Percentiles rank a stretch among this genome's conserved stretches.
These are phyloP conservation scores for Psilanteris sp. DNA, from an alignment of 1,140 invertebrate species.

Conservation along the genomic window DNA sequence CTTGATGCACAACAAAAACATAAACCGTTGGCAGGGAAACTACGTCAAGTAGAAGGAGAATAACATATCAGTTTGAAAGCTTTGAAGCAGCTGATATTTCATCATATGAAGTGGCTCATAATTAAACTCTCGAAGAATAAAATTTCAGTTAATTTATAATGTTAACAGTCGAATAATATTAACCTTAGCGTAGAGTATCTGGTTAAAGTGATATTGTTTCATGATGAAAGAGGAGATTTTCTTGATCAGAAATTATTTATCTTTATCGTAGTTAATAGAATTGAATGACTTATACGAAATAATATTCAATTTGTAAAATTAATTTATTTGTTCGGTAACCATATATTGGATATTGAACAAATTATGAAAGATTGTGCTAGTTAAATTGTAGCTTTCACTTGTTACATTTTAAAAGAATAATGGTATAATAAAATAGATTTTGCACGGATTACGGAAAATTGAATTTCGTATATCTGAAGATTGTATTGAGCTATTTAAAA, in stretches of 20 bases:
- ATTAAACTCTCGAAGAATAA: background rate
- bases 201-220: too few species aligned
- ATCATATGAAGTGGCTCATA: constrained; percentile 1
- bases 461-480: constrained; percentile 2
- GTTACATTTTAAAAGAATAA: constrained; percentile 1
- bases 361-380: too few species aligned
- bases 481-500: constrained; percentile 1
- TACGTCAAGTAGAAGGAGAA: constrained; percentile 21
- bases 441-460: constrained; percentile 9
- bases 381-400: too few species aligned
- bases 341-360: too few species aligned
- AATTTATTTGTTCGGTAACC: too few species aligned
- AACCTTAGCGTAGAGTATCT: too few species aligned
- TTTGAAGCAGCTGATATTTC: constrained; percentile 19
- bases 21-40: constrained; percentile 21
- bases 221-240: too few species aligned
- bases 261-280: too few species aligned
- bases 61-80: constrained; percentile 35
- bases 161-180: too few species aligned
- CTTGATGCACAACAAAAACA: constrained; percentile 34
- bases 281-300: too few species aligned
- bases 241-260: too few species aligned
- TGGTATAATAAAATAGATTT: constrained; percentile 6
- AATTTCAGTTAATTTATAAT: background rate
- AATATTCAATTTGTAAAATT: too few species aligned